Evolutionary conservation across 2,797 vertebrate species (phyloP).

Genomic region (Chelmon rostratus): DNA sequence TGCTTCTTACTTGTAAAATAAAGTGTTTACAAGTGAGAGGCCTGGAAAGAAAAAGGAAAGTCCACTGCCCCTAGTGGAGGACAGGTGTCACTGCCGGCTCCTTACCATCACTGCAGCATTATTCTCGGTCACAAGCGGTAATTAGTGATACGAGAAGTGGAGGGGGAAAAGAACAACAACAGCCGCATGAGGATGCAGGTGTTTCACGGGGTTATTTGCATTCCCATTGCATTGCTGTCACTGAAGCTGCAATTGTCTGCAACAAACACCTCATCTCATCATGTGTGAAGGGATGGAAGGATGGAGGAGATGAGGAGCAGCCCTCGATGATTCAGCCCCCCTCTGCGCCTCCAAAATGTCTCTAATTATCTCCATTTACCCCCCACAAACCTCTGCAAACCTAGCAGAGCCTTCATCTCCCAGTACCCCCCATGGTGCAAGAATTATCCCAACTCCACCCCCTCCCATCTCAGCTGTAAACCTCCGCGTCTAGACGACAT

Average conservation of each 20-base stretch:
- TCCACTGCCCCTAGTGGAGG: conserved; percentile 40
- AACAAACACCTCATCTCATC: conserved; percentile 18
- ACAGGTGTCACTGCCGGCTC: background rate
- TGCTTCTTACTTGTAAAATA: background rate
- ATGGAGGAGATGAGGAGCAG: conserved; percentile 8
- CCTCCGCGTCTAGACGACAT: conserved; percentile 40
- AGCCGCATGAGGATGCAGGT: conserved; percentile 61
- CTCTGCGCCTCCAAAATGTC: conserved; percentile 44
- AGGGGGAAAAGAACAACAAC: conserved; percentile 7
- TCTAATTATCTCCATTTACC: conserved; percentile 74
- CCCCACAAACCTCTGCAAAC: conserved; percentile 49
- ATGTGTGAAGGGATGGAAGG: conserved; percentile 13
- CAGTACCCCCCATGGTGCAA: conserved; percentile 11
- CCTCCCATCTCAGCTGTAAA: conserved; percentile 29
- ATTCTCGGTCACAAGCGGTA: conserved; percentile 50
- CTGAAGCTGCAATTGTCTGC: conserved; percentile 23
- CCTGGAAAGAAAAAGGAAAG: background rate
- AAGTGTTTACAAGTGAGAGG: background rate
- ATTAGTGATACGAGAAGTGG: conserved; percentile 49
- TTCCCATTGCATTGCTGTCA: conserved; percentile 36
- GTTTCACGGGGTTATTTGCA: conserved; percentile 49
- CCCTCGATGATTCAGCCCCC: conserved; percentile 48
- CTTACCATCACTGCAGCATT: conserved; percentile 53
- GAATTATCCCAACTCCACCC: conserved; percentile 41
- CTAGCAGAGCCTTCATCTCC: conserved; percentile 26